phyloP scores from a whole-genome alignment of 2,113 vertebrate genomes.

The Scomber colias region DNA sequence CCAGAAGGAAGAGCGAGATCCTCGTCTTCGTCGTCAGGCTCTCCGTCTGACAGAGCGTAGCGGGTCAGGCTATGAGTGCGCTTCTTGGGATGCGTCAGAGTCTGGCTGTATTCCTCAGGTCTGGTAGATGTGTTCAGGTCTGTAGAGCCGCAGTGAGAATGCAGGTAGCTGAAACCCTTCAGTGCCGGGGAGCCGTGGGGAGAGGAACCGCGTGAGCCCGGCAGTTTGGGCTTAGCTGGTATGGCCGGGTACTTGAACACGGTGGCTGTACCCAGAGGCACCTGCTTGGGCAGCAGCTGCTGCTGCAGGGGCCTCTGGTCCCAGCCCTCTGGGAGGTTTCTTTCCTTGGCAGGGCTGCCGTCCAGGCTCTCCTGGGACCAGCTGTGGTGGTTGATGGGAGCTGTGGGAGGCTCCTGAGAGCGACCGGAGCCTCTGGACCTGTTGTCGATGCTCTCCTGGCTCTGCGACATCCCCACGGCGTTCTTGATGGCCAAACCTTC shows the following conservation, averaged over 20 bases:
- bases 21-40: constrained; percentile 88
- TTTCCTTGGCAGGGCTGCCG: constrained; percentile 80
- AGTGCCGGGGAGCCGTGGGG: constrained; percentile 69
- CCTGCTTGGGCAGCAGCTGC: constrained; percentile 59
- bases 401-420: constrained; percentile 88
- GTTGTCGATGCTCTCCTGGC: constrained; percentile 93
- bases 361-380: constrained; percentile 86
- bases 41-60: constrained; percentile 89
- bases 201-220: constrained; percentile 44
- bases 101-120: neutral
- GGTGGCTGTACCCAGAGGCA: constrained; percentile 70
- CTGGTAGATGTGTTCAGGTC: constrained; percentile 45
- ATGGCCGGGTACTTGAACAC: constrained; percentile 81
- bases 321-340: constrained; percentile 92
- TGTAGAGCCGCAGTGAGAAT: constrained; percentile 68
- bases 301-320: constrained; percentile 81
- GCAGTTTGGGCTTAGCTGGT: constrained; percentile 73
- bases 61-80: constrained; percentile 89
- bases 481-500: constrained; percentile 82
- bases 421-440: constrained; percentile 92
- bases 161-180: constrained; percentile 80
- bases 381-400: constrained; percentile 76
- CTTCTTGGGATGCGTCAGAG: constrained; percentile 82
- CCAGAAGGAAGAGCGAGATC: constrained; percentile 61
- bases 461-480: constrained; percentile 85